phyloP scores from a whole-genome alignment of 2,113 vertebrate genomes.

The Microtus pennsylvanicus region DNA sequence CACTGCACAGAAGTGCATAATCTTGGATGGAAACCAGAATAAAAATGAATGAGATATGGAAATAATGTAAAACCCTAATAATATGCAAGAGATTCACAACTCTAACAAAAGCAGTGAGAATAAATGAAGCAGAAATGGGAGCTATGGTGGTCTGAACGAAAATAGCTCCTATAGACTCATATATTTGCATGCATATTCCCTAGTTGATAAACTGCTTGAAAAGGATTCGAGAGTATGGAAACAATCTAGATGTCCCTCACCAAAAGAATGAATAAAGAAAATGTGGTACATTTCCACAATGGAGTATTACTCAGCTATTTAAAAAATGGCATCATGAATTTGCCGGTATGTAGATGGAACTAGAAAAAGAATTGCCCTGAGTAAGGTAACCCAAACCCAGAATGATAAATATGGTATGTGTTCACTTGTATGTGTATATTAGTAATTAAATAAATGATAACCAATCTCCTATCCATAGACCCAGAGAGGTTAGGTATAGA shows the following conservation, averaged over 20 bases:
- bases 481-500: not conserved
- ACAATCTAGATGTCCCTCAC: not conserved
- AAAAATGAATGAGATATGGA: not conserved
- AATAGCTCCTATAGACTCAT: not conserved
- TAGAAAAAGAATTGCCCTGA: not conserved
- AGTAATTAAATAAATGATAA: not conserved
- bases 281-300: not conserved
- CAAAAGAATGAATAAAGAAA: not conserved
- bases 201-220: not conserved
- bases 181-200: not conserved
- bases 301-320: not conserved
- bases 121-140: not conserved
- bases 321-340: not conserved
- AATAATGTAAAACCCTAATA: not conserved
- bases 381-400: not conserved
- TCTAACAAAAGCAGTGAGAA: not conserved
- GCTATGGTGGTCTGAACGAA: not conserved
- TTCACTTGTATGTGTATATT: not conserved
- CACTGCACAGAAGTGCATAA: not conserved
- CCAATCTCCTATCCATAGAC: not conserved
- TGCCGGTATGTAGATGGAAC: not conserved
- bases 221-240: not conserved
- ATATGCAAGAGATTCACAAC: not conserved
- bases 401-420: not conserved
- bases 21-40: not conserved